Conservation (phyloP, 2,797 vertebrate species). For the Urosaurus nigricauda region DNA sequence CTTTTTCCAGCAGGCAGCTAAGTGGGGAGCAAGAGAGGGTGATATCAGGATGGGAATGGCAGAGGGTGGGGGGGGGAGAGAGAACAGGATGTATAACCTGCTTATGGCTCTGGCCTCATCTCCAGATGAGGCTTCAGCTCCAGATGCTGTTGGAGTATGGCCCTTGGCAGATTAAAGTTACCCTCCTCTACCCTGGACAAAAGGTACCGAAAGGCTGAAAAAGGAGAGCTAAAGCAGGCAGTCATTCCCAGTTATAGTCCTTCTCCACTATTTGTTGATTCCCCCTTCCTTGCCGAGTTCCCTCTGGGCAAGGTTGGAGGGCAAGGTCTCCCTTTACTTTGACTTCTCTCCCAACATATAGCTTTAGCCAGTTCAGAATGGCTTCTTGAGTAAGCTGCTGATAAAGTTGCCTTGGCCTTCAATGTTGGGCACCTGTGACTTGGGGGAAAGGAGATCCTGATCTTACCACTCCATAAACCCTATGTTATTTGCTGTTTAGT, state of each 20-base stretch:
- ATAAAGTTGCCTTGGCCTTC: not conserved
- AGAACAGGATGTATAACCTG: not conserved
- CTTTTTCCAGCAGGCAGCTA: too few relatives aligned
- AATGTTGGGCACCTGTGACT: not conserved
- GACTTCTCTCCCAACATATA: not conserved
- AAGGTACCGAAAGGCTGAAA: not conserved
- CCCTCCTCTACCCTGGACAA: not conserved
- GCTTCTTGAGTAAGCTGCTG: not conserved
- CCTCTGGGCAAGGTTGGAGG: not conserved
- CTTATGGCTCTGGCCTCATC: not conserved
- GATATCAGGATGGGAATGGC: too few relatives aligned
- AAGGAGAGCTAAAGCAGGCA: not conserved
- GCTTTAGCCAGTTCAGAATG: not conserved
- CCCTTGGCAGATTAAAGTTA: not conserved
- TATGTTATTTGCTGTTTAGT: not conserved
- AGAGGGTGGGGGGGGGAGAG: too few relatives aligned
- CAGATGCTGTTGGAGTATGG: not conserved
- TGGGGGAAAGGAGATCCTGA: not conserved
- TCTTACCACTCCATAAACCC: not conserved
- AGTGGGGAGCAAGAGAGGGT: too few relatives aligned
- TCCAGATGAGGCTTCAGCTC: not conserved
- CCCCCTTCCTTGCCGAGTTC: not conserved
- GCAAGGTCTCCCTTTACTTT: not conserved
- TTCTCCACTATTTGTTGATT: not conserved
- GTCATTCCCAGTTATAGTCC: not conserved